Conservation (phyloP, 2,888 invertebrate species). For the Ormyrus nitidulus region DNA sequence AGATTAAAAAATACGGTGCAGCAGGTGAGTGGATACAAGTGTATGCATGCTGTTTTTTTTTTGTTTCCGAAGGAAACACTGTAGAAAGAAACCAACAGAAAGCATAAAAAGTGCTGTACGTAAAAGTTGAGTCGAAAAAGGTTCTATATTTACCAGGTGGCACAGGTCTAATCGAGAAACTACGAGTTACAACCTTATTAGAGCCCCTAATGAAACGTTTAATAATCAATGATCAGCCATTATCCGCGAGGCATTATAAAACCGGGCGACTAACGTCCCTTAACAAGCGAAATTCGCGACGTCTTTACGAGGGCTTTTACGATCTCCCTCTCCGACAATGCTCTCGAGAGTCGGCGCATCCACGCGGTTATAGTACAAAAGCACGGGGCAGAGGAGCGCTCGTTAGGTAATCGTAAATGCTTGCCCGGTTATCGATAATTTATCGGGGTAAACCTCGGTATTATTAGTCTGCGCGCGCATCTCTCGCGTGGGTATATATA, state of each 20-base stretch:
- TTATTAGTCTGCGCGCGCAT: conserved; percentile 25
- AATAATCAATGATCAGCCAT: background rate
- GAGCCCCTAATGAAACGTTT: conserved; percentile 9
- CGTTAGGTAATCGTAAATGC: conserved; percentile 39
- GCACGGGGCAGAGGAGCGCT: conserved; percentile 4
- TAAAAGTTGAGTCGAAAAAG: background rate
- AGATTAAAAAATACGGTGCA: conserved; percentile 6
- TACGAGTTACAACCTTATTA: background rate
- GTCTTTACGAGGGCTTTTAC: conserved; percentile 31
- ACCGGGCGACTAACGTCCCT: background rate
- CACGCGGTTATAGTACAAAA: background rate
- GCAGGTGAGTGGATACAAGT: conserved; percentile 7
- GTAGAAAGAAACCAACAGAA: too few species aligned
- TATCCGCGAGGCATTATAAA: background rate
- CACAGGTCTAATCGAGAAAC: background rate
- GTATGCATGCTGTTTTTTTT: conserved; percentile 16
- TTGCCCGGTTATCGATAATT: conserved; percentile 23
- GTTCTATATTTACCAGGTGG: conserved; percentile 15
- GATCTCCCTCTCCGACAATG: background rate
- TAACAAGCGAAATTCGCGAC: conserved; percentile 21
- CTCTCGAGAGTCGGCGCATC: too few species aligned
- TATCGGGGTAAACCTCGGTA: conserved; percentile 43
- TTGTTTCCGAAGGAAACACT: too few species aligned
- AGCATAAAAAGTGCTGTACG: too few species aligned
- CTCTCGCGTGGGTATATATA: conserved; percentile 14